These are phyloP conservation scores for Paralinhomoeus sp. DNA, from an alignment of 2,888 invertebrate genomes.

Conservation along the genomic window DNA sequence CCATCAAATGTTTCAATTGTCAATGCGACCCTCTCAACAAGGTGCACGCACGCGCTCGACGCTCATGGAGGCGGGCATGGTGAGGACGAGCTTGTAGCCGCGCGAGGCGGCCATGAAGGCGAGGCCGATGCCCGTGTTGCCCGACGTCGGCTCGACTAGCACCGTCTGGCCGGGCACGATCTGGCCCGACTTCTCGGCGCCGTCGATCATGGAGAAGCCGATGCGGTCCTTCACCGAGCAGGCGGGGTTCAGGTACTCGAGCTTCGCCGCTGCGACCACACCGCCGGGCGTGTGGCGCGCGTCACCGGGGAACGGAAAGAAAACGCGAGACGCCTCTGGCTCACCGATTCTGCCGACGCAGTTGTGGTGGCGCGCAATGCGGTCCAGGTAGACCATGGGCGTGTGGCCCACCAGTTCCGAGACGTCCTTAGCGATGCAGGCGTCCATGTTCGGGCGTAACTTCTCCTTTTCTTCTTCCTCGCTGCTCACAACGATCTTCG, in stretches of 20 bases:
- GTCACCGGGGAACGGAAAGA: too few species aligned
- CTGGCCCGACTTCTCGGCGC: slow-evolving; percentile 15
- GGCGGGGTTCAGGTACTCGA: slow-evolving; percentile 22
- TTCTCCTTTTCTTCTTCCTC: too few species aligned
- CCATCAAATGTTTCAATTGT: background rate
- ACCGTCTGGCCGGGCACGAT: slow-evolving; percentile 19
- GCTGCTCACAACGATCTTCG: too few species aligned
- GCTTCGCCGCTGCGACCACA: slow-evolving; percentile 16
- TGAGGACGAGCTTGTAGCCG: slow-evolving; percentile 19
- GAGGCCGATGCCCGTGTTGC: slow-evolving; percentile 24
- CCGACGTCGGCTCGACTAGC: slow-evolving; percentile 20
- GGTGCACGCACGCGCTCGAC: slow-evolving; percentile 14
- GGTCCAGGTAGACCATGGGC: too few species aligned
- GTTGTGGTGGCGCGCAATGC: too few species aligned
- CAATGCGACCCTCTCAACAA: background rate
- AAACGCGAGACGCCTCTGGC: too few species aligned
- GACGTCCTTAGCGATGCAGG: too few species aligned
- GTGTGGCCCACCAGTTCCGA: too few species aligned
- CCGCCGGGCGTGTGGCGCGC: too few species aligned
- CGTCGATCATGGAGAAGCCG: slow-evolving; percentile 20
- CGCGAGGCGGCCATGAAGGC: slow-evolving; percentile 21
- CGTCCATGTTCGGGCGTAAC: too few species aligned
- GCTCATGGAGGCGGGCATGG: slow-evolving; percentile 23
- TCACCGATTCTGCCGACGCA: too few species aligned
- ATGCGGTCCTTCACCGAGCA: slow-evolving; percentile 24